Evolutionary conservation across 2,113 vertebrate genomes (phyloP).

Genomic region (Rhinopomastus cyanomelas): DNA sequence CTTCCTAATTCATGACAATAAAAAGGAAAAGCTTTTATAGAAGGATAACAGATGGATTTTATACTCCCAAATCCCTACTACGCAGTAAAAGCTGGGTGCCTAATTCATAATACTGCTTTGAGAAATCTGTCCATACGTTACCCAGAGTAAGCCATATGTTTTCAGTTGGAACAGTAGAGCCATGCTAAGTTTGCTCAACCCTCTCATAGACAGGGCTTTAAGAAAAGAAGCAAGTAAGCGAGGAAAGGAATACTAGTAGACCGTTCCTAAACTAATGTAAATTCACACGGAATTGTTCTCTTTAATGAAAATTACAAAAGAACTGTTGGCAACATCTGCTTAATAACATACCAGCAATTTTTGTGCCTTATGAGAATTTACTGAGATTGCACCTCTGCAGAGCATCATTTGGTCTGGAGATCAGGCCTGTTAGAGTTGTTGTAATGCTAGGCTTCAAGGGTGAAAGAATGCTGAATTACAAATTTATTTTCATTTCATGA

Average conservation of each 20-base stretch:
- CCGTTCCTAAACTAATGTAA: not conserved
- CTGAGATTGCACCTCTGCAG: not conserved
- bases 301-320: not conserved
- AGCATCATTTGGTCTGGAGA: fast-evolving
- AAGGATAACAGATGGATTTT: constrained; percentile 10
- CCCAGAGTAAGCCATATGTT: not conserved
- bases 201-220: not conserved
- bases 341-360: not conserved
- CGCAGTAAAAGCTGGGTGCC: not conserved
- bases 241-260: not conserved
- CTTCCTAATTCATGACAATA: not conserved
- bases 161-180: not conserved
- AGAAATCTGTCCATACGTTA: not conserved
- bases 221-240: not conserved
- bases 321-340: not conserved
- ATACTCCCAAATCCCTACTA: not conserved
- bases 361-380: not conserved
- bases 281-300: not conserved
- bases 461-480: not conserved
- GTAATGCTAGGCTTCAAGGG: not conserved
- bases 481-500: not conserved
- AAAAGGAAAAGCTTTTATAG: not conserved
- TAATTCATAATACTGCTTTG: not conserved
- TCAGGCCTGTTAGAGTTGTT: not conserved
- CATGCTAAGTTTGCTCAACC: not conserved